Percentiles rank a stretch among this genome's conserved stretches.
Evolutionary conservation across 2,797 vertebrate species (phyloP).

Genomic region (Hapalemur alaotrensis): DNA sequence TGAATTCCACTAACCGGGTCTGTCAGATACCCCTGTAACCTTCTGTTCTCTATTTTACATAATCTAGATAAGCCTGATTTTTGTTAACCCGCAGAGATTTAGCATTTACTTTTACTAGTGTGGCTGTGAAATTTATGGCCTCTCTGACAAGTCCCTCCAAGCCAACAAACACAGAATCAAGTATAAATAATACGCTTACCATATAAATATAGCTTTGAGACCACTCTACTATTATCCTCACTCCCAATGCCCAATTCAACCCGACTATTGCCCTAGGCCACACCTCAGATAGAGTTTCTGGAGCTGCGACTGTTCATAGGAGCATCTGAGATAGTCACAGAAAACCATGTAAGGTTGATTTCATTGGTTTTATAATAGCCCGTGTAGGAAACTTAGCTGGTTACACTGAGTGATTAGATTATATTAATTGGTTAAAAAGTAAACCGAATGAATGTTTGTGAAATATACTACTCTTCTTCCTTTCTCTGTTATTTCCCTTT

Average conservation of each 20-base stretch:
- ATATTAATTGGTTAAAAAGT: not conserved
- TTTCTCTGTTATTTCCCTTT: not conserved
- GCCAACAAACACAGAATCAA: not conserved
- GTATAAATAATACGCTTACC: not conserved
- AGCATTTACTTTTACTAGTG: not conserved
- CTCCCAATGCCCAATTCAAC: not conserved
- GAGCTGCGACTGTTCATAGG: not conserved
- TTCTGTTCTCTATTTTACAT: not conserved
- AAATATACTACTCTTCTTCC: not conserved
- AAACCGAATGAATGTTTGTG: not conserved
- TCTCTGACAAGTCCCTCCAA: not conserved
- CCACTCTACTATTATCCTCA: not conserved
- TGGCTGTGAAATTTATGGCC: not conserved
- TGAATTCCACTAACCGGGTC: not conserved
- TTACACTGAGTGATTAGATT: not conserved
- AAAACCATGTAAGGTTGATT: not conserved
- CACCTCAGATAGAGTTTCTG: not conserved
- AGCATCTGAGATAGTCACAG: not conserved
- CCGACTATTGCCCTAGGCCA: not conserved
- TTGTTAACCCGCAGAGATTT: not conserved
- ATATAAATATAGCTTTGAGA: not conserved
- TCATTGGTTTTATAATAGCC: not conserved
- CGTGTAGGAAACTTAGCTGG: not conserved
- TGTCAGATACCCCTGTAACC: not conserved
- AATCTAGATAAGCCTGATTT: not conserved